These are phyloP conservation scores for Trichonephila clavipes DNA, from an alignment of 1,140 invertebrate species.

Conservation along the genomic window DNA sequence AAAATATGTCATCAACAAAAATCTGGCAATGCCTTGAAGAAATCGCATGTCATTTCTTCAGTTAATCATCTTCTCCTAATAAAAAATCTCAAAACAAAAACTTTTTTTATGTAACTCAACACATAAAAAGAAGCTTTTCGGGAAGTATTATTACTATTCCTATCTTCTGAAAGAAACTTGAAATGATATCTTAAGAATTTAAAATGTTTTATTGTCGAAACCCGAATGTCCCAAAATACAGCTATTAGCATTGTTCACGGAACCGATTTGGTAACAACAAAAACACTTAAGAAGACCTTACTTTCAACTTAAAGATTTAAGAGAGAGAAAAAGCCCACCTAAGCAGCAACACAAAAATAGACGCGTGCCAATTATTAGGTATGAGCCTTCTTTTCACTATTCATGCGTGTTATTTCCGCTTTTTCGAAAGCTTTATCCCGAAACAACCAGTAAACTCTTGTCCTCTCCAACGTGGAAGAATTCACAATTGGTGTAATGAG, in stretches of 20 bases:
- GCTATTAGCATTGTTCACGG: not conserved
- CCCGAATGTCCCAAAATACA: not conserved
- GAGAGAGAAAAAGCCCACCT: not conserved
- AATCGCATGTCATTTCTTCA: not conserved
- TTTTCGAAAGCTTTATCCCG: conserved; percentile 3
- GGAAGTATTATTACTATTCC: not conserved
- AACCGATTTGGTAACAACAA: not conserved
- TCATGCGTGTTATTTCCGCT: conserved; percentile 20
- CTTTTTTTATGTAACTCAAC: not conserved
- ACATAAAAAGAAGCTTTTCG: not conserved
- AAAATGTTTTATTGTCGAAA: not conserved
- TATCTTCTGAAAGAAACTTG: not conserved
- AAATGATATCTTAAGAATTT: not conserved
- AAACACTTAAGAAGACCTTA: not conserved
- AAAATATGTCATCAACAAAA: too few species aligned
- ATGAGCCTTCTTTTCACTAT: not conserved
- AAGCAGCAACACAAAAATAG: not conserved
- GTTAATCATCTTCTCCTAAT: not conserved
- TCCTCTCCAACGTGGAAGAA: conserved; percentile 5
- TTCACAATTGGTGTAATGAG: conserved; percentile 9
- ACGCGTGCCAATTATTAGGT: conserved; percentile 19
- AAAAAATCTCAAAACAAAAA: not conserved
- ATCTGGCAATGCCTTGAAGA: not conserved
- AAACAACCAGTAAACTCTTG: conserved; percentile 6
- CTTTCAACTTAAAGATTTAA: not conserved